These are phyloP conservation scores for Coenonympha arcania DNA, from an alignment of 2,888 invertebrate species.

Conservation along the genomic window DNA sequence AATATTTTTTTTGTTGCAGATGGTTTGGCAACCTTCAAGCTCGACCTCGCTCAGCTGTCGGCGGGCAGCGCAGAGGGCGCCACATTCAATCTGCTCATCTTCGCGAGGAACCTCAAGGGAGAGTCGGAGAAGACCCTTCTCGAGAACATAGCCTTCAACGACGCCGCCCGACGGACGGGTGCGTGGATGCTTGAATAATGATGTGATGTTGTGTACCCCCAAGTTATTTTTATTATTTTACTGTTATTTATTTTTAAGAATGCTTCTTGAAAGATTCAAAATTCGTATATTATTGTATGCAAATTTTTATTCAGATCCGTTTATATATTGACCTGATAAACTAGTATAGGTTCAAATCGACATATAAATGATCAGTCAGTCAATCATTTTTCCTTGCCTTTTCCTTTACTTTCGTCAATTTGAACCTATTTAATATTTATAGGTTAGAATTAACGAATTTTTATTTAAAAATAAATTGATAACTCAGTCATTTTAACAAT, in stretches of 20 bases:
- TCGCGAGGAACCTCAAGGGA: conserved; percentile 89
- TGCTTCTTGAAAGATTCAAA: too few relatives aligned
- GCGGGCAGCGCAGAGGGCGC: conserved; percentile 67
- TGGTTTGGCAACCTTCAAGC: conserved; percentile 59
- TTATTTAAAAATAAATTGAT: too few relatives aligned
- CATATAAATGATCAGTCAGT: too few relatives aligned
- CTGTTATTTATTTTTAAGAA: not conserved
- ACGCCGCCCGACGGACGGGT: conserved; percentile 90
- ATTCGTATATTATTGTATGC: too few relatives aligned
- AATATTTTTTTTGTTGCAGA: conserved; percentile 50
- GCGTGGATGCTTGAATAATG: conserved; percentile 23
- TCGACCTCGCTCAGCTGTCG: conserved; percentile 77
- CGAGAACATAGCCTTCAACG: conserved; percentile 89
- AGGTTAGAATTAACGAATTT: too few relatives aligned
- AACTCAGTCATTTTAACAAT: too few relatives aligned
- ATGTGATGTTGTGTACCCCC: not conserved
- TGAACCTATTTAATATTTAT: too few relatives aligned
- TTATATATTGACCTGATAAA: too few relatives aligned
- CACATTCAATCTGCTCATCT: conserved; percentile 83
- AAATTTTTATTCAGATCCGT: too few relatives aligned
- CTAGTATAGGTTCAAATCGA: too few relatives aligned
- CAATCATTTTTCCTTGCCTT: too few relatives aligned
- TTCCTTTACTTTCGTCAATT: too few relatives aligned
- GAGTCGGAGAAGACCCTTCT: conserved; percentile 85
- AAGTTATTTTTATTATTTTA: not conserved